Conservation (phyloP, 1,140 invertebrate genomes). For the Lordiphosa clarofinis region DNA sequence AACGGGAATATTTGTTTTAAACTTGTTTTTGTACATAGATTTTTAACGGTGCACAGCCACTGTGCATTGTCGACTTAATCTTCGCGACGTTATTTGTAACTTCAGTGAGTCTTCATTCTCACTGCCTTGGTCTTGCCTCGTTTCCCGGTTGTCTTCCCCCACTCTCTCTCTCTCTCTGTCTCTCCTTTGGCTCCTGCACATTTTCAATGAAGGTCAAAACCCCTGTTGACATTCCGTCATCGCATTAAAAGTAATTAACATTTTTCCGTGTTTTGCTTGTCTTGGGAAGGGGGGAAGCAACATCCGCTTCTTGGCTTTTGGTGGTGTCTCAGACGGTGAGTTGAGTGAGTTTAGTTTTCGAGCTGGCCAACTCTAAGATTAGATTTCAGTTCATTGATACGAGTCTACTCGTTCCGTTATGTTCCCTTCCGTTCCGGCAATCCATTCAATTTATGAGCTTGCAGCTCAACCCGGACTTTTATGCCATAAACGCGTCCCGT, state of each 20-base stretch:
- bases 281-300: not conserved
- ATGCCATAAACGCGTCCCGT: slow-evolving; percentile 1
- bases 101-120: slow-evolving; percentile 9
- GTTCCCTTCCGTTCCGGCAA: not conserved
- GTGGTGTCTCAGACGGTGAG: slow-evolving; percentile 4
- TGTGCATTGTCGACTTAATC: slow-evolving; percentile 9
- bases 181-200: slow-evolving; percentile 2
- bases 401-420: too few species aligned
- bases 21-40: too few species aligned
- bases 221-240: slow-evolving; percentile 55
- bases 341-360: not conserved
- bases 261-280: slow-evolving; percentile 20
- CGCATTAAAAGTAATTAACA: slow-evolving; percentile 65
- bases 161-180: not conserved
- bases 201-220: slow-evolving; percentile 29
- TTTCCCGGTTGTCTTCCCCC: not conserved
- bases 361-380: too few species aligned
- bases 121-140: slow-evolving; percentile 1
- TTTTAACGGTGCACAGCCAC: not conserved
- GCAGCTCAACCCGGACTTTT: not conserved
- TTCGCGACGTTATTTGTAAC: slow-evolving; percentile 8
- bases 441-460: slow-evolving; percentile 25
- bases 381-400: too few species aligned
- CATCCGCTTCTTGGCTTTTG: not conserved
- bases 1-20: too few species aligned